These are phyloP conservation scores for Pseudomyrmex dendroicus DNA, from an alignment of 1,140 invertebrate genomes.

Conservation along the genomic window DNA sequence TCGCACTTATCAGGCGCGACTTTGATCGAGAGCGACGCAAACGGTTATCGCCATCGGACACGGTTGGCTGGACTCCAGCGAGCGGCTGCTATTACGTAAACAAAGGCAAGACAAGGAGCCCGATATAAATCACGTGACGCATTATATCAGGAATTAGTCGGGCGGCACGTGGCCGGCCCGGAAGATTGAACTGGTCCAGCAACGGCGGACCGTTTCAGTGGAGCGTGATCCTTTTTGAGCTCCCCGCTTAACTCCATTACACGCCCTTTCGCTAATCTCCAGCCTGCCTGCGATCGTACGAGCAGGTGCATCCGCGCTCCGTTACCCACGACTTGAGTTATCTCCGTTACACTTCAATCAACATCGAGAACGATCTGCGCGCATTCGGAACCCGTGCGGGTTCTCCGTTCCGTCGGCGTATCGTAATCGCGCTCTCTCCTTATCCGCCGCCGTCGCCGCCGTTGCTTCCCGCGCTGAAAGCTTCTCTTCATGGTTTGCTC, in stretches of 20 bases:
- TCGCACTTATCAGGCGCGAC: constrained; percentile 65
- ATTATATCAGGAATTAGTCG: constrained; percentile 71
- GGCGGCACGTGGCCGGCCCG: constrained; percentile 60
- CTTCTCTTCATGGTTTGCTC: constrained; percentile 9
- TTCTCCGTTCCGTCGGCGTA: constrained; percentile 51
- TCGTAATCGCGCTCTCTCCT: constrained; percentile 53
- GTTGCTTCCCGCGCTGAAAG: constrained; percentile 40
- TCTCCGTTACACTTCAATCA: constrained; percentile 84
- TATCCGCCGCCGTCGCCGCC: constrained; percentile 26
- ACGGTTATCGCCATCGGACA: constrained; percentile 68
- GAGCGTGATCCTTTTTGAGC: constrained; percentile 80
- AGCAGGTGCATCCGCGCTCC: constrained; percentile 80
- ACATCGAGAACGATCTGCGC: constrained; percentile 77
- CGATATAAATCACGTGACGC: constrained; percentile 68
- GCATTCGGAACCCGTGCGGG: constrained; percentile 53
- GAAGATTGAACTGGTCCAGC: constrained; percentile 31
- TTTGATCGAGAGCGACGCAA: constrained; percentile 67
- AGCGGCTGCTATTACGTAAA: constrained; percentile 69
- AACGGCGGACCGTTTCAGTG: constrained; percentile 75
- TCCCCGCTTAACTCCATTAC: constrained; percentile 73
- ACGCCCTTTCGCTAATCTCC: constrained; percentile 80
- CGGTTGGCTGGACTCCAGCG: constrained; percentile 68
- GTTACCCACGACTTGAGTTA: constrained; percentile 79
- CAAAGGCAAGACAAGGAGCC: constrained; percentile 58
- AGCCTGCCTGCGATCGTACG: constrained; percentile 65